These are phyloP conservation scores for Trissoscelio sp. DNA, from an alignment of 2,888 invertebrate species.

Conservation along the genomic window DNA sequence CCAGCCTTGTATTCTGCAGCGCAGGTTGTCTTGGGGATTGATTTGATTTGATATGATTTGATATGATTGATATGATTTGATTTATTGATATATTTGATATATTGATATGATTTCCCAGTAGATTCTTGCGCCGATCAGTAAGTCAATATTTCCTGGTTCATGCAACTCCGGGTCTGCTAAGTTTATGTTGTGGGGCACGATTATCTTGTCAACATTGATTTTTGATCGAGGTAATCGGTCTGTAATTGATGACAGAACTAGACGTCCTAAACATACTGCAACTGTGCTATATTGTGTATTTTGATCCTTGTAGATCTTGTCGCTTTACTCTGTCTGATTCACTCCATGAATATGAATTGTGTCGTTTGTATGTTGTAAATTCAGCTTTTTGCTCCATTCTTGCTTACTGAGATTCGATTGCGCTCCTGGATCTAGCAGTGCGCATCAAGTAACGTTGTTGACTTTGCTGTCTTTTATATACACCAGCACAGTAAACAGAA, in stretches of 20 bases:
- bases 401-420: not conserved
- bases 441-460: not conserved
- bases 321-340: not conserved
- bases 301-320: not conserved
- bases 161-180: too few species aligned
- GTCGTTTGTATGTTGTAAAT: not conserved
- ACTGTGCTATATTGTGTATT: too few species aligned
- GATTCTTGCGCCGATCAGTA: not conserved
- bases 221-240: too few species aligned
- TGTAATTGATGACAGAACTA: too few species aligned
- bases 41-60: too few species aligned
- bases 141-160: too few species aligned
- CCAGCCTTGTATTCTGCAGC: slow-evolving; percentile 15
- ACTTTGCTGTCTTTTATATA: not conserved
- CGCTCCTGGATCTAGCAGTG: not conserved
- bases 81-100: not conserved
- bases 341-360: not conserved
- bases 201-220: too few species aligned
- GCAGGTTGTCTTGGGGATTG: slow-evolving; percentile 29
- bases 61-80: slow-evolving; percentile 15
- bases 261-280: too few species aligned
- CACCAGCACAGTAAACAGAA: not conserved
- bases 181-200: too few species aligned
- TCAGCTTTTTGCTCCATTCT: not conserved
- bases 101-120: too few species aligned